Evolutionary conservation across 30 jellyfish, hydroid and myxozoan species (phyloP), one percentile per base, ranked within the genome.

Genomic region (Rhopilema esculentum): DNA sequence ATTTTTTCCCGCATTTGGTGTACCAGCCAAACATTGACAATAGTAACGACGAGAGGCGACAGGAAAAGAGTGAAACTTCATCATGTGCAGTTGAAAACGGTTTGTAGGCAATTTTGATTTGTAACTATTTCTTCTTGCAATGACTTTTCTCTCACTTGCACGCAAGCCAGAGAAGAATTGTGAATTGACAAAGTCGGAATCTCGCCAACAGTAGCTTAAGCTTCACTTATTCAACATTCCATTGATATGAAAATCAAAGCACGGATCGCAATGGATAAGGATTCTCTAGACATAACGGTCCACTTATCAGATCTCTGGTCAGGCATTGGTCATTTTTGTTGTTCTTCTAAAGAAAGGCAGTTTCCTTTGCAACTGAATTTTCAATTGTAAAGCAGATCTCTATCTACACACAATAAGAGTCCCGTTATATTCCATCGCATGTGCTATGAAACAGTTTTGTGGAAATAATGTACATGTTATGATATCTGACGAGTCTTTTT

Each of bases 1-100:
- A 28, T 31, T 65, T 88, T 0, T 92, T 85, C 63, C 96, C 93
- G 20, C 98, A 92, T 74, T 86, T 92, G 91, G 72, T 92, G n/a
- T 92, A 85, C 85, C 89, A 83, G 57, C 83, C 93, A 16, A 69
- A 84, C 16, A 28, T 84, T 16, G 93, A 89, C 6, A 53, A 29
- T 61, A 69, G 67, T 0, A 70, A 71, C 22, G 66, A 76, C 0
- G 29, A 32, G 1, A 68, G 66, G 57, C 83, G 80, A 20, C 26
- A 73, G 70, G 69, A 66, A 33, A 84, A 73, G 25, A 24, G 23
- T 17, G 83, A 27, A 12, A 71, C 29, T 29, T 62, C 85, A 24
- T 90, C 93, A 8, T 78, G 87, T 40, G 77, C 77, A 27, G 94
- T 82, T 0, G 66, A 83, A 52, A 40, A 66, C 32, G 89, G 91